Conservation (phyloP, 2,888 invertebrate species). For the Drosophila anceps region DNA sequence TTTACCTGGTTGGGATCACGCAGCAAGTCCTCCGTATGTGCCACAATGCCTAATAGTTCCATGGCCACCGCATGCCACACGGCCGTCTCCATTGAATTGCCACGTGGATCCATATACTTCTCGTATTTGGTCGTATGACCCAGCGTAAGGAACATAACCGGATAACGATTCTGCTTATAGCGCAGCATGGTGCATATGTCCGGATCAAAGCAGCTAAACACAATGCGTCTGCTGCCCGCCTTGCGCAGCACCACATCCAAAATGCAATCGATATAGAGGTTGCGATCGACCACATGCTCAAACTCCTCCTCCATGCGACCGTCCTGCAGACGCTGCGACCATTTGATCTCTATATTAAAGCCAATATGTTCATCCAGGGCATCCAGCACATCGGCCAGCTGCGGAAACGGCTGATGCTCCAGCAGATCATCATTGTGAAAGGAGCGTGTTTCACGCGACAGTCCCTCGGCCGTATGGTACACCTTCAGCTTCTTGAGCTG, state of each 20-base stretch:
- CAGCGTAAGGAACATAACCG: constrained; percentile 97
- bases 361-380: constrained; percentile 94
- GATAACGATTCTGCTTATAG: constrained; percentile 98
- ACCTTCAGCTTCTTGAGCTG: constrained; percentile 96
- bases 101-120: constrained; percentile 93
- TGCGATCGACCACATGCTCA: constrained; percentile 94
- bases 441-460: constrained; percentile 90
- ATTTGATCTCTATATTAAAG: constrained; percentile 99
- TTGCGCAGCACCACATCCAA: constrained; percentile 93
- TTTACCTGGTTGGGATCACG: constrained; percentile 92
- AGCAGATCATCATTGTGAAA: constrained; percentile 92
- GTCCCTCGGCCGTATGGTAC: constrained; percentile 92
- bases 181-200: constrained; percentile 97
- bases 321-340: constrained; percentile 95
- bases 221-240: constrained; percentile 92
- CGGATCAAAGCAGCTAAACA: constrained; percentile 98
- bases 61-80: constrained; percentile 93
- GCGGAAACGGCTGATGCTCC: constrained; percentile 98
- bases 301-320: constrained; percentile 95
- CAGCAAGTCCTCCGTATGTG: constrained; percentile 96
- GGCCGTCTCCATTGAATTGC: constrained; percentile 92
- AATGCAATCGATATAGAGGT: constrained; percentile 95
- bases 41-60: constrained; percentile 95
- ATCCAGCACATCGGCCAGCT: constrained; percentile 92
- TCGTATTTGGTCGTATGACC: constrained; percentile 90